phyloP scores from a whole-genome alignment of 2,113 vertebrate genomes.

The Cariama cristata region DNA sequence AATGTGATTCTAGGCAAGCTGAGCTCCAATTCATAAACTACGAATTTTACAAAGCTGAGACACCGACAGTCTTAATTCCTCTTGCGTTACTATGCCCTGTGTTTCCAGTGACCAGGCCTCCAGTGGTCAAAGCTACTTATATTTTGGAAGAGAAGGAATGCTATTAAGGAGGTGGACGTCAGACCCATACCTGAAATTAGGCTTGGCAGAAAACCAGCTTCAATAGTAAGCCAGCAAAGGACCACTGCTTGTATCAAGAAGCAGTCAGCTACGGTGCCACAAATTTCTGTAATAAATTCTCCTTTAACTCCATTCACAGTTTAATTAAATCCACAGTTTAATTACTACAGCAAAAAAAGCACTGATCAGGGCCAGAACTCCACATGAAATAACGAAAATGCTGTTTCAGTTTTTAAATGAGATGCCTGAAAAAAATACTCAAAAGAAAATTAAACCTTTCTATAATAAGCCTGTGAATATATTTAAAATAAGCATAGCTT shows the following conservation, averaged over 20 bases:
- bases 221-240: background rate
- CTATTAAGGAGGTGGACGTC: background rate
- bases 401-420: background rate
- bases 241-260: background rate
- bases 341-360: background rate
- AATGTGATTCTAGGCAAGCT: background rate
- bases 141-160: background rate
- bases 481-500: background rate
- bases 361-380: background rate
- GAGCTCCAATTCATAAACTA: background rate
- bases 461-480: background rate
- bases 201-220: background rate
- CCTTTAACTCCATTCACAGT: background rate
- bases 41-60: background rate
- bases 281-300: background rate
- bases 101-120: background rate
- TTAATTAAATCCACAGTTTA: conserved; percentile 38
- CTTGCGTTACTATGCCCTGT: background rate
- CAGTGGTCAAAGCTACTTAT: background rate
- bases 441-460: background rate
- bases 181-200: background rate
- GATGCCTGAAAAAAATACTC: background rate
- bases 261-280: background rate
- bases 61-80: background rate
- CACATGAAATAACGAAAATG: background rate